A percentile compares a stretch with the other conserved stretches of the same genome.
Conservation (phyloP, 2,888 invertebrate genomes). For the Cyaniris semiargus region DNA sequence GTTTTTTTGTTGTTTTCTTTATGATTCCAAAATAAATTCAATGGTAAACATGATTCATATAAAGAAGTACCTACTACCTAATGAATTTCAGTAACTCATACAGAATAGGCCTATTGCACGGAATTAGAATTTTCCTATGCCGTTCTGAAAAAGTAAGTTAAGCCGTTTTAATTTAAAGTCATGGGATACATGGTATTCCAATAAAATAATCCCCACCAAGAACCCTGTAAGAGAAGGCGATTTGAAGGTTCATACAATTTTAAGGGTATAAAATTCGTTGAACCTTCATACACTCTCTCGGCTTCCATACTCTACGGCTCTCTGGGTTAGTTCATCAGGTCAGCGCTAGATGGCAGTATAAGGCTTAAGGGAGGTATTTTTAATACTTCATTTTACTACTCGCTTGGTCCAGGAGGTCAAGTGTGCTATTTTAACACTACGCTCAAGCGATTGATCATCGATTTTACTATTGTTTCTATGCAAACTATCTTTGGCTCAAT, state of each 20-base stretch:
- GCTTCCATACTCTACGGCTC: not conserved
- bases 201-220: too few relatives aligned
- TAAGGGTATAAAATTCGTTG: too few relatives aligned
- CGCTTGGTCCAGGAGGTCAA: not conserved
- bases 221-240: not conserved
- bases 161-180: too few relatives aligned
- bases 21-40: not conserved
- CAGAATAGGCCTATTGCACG: too few relatives aligned
- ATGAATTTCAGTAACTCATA: not conserved
- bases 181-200: too few relatives aligned
- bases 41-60: not conserved
- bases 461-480: not conserved
- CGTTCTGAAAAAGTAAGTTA: too few relatives aligned
- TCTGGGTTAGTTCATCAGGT: not conserved
- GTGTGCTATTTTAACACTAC: constrained; percentile 2
- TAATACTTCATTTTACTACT: not conserved
- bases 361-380: not conserved
- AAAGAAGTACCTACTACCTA: not conserved
- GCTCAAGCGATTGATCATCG: not conserved
- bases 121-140: too few relatives aligned
- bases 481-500: not conserved
- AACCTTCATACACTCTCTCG: not conserved
- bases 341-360: not conserved
- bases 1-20: constrained; percentile 62
- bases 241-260: not conserved